A percentile compares a stretch with the other conserved stretches of the same genome.
Conservation (phyloP, 2,797 vertebrate genomes). For the Streptopelia turtur region DNA sequence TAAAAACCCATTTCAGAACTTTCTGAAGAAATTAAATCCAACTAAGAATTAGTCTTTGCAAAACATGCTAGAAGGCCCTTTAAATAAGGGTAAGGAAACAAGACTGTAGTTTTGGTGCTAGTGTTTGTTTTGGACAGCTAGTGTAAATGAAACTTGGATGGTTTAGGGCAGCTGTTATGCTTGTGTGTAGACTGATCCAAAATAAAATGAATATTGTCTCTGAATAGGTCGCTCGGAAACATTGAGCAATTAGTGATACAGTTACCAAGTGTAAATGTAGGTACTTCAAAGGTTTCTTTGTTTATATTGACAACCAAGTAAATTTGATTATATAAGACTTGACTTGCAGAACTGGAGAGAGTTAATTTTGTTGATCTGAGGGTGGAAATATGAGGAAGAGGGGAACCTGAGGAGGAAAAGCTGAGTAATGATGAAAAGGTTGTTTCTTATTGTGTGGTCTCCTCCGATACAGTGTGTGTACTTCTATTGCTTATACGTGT, state of each 20-base stretch:
- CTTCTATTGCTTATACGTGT: not conserved
- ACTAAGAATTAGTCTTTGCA: not conserved
- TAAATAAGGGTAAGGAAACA: not conserved
- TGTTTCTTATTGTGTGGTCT: not conserved
- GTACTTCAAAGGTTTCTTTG: not conserved
- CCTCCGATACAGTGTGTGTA: not conserved
- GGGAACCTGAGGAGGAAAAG: not conserved
- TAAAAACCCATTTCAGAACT: not conserved
- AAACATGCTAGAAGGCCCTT: not conserved
- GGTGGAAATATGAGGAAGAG: not conserved
- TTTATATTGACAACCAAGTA: not conserved
- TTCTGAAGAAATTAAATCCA: not conserved
- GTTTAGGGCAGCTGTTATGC: not conserved
- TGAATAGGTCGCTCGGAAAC: not conserved
- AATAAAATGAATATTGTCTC: slow-evolving; percentile 39
- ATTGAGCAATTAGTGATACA: not conserved
- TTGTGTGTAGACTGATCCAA: slow-evolving; percentile 12
- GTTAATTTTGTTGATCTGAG: not conserved
- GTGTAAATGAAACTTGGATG: not conserved
- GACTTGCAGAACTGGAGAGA: not conserved
- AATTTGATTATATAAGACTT: not conserved
- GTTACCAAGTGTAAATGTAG: not conserved
- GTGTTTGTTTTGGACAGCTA: not conserved
- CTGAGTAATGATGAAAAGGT: not conserved
- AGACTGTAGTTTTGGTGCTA: not conserved